Percentiles rank a stretch among this genome's conserved stretches.
Evolutionary conservation across 2,888 invertebrate genomes (phyloP).

Genomic region (Scrobipalpa atriplicella): DNA sequence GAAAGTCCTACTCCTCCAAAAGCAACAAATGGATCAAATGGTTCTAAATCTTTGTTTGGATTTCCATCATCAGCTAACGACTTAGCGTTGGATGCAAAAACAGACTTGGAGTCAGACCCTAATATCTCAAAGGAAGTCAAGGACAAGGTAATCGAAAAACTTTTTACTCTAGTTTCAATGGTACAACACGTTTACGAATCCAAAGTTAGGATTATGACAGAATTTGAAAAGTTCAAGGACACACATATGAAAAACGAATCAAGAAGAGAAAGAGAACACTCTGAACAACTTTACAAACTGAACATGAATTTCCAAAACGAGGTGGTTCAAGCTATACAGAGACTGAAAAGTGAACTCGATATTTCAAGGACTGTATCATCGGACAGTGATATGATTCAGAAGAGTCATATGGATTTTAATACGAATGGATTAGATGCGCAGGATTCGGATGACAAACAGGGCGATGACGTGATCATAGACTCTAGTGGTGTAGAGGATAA

Average conservation of each 20-base stretch:
- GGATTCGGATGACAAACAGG: constrained; percentile 38
- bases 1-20: constrained; percentile 49
- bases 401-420: constrained; percentile 62
- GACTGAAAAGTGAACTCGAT: constrained; percentile 72
- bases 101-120: constrained; percentile 73
- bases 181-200: constrained; percentile 76
- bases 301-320: constrained; percentile 78
- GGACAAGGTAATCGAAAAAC: constrained; percentile 73
- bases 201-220: constrained; percentile 73
- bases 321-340: constrained; percentile 72
- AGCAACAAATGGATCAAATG: constrained; percentile 51
- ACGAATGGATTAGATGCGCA: constrained; percentile 44
- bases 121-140: constrained; percentile 71
- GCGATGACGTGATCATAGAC: constrained; percentile 37
- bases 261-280: constrained; percentile 72
- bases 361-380: constrained; percentile 59
- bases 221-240: constrained; percentile 74
- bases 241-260: constrained; percentile 69
- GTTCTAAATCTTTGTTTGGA: constrained; percentile 65
- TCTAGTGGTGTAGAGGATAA: constrained; percentile 25
- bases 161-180: constrained; percentile 73
- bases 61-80: constrained; percentile 78
- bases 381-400: constrained; percentile 43
- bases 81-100: constrained; percentile 72
- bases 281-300: constrained; percentile 73